phyloP scores from a whole-genome alignment of 1,140 invertebrate genomes.

The Nebria ingens region DNA sequence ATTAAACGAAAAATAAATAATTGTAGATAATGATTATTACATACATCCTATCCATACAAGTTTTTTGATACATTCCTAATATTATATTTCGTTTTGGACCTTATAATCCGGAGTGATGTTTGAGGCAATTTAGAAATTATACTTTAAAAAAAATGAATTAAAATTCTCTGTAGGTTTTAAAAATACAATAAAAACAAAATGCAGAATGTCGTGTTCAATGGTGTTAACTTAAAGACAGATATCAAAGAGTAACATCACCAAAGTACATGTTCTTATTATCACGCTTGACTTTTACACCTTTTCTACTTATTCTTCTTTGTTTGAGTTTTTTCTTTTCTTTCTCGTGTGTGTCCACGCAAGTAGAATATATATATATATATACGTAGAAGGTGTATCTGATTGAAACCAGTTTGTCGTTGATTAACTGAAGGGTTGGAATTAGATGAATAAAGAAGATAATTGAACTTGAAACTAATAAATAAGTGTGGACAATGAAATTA shows the following conservation, averaged over 20 bases:
- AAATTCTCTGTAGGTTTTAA: too few relatives aligned
- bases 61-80: too few relatives aligned
- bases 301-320: not conserved
- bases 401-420: not conserved
- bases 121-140: too few relatives aligned
- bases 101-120: too few relatives aligned
- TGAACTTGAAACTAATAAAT: not conserved
- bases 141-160: too few relatives aligned
- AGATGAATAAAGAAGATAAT: not conserved
- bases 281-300: not conserved
- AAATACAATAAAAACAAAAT: too few relatives aligned
- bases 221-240: not conserved
- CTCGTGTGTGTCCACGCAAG: too few relatives aligned
- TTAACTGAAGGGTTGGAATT: not conserved
- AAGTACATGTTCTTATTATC: not conserved
- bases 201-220: not conserved
- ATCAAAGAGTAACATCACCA: not conserved
- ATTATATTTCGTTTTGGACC: too few relatives aligned
- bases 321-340: not conserved
- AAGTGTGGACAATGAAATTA: not conserved
- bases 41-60: too few relatives aligned
- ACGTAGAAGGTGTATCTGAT: not conserved
- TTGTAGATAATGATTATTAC: too few relatives aligned
- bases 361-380: too few relatives aligned
- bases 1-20: too few relatives aligned